A percentile compares a stretch with the other conserved stretches of the same genome.
Evolutionary conservation across 1,140 invertebrate species (phyloP).

Genomic region (Muscidifurax raptorellus): DNA sequence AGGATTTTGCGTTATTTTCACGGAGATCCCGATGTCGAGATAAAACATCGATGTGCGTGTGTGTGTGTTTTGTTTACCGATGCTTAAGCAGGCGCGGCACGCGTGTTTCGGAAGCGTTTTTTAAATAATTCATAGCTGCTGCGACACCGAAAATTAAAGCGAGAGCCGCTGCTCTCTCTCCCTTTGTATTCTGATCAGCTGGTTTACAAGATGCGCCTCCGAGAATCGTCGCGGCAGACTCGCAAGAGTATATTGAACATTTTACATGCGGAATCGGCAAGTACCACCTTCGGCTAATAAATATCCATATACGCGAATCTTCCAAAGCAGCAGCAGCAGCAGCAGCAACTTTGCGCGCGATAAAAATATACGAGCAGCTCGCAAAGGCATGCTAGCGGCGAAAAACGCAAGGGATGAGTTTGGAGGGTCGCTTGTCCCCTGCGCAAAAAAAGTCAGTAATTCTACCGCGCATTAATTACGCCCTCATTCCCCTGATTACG

Average conservation of each 20-base stretch:
- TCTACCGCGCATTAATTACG: conserved; percentile 73
- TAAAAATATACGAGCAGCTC: neutral
- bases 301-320: neutral
- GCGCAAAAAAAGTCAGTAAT: neutral
- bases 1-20: neutral
- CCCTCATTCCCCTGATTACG: conserved; percentile 68
- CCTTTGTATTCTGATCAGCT: conserved; percentile 53
- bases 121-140: conserved; percentile 60
- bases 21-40: neutral
- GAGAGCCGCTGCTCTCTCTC: neutral
- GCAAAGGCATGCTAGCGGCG: neutral
- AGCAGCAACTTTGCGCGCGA: too few species aligned
- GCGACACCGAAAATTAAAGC: conserved; percentile 52
- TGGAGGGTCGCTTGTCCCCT: neutral
- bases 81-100: conserved; percentile 50
- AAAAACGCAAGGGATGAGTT: neutral
- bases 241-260: too few species aligned
- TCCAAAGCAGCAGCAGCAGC: neutral
- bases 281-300: neutral
- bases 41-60: neutral
- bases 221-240: conserved; percentile 2
- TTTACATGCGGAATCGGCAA: neutral
- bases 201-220: neutral
- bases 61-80: neutral
- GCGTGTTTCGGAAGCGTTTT: conserved; percentile 49